Base-by-base conservation (phyloP, 2,797 vertebrate genomes). In the Artibeus lituratus region DNA sequence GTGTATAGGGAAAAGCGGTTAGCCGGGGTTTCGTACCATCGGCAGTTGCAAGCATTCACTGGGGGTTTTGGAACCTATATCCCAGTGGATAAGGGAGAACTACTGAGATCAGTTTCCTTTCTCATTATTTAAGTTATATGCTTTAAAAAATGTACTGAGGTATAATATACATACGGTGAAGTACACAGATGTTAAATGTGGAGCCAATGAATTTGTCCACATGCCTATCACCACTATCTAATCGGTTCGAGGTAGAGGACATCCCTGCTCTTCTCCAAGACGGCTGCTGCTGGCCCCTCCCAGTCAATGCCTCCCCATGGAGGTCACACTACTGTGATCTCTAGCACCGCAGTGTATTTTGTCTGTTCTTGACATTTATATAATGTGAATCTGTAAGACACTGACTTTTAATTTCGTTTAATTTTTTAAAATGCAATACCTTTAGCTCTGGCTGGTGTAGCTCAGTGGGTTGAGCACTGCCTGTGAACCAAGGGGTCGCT, bases 361-460 rank as follows among this genome's bases (percentile, higher is more conserved):
- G 11, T 83, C 44, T 47, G 11, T 57, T 78, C 62, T 72, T 91
- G n/a, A 92, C 39, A 55, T 49, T 59, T 65, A 32, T 73, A 19
- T 35, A 18, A 87, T 39, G 83, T 72, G 22, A 78, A 77, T 84
- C 15, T 84, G 32, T 72, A 53, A 47, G 21, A 53, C 21, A 39
- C 1, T 21, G 10, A 53, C 29, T 72, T 53, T 62, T 72, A 29
- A 59, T 37, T 55, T 70, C 1, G 51, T 73, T 76, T 73, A 37
- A 70, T 42, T 90, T 59, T 91, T 8, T 0, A 26, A 70, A 90
- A 47, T 11, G 32, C 7, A 32, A 6, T 62, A 62, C 29, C 44
- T 87, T 91, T 42, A 42, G 39, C 39, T 42, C 39, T 42, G 39
- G 39, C 39, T 42, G 39, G 39, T 42, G 39, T 42, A 42, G 39